Percentiles rank a stretch among this genome's conserved stretches.
phyloP scores from a whole-genome alignment of 2,888 invertebrate genomes.

The Yponomeuta plumbellus region DNA sequence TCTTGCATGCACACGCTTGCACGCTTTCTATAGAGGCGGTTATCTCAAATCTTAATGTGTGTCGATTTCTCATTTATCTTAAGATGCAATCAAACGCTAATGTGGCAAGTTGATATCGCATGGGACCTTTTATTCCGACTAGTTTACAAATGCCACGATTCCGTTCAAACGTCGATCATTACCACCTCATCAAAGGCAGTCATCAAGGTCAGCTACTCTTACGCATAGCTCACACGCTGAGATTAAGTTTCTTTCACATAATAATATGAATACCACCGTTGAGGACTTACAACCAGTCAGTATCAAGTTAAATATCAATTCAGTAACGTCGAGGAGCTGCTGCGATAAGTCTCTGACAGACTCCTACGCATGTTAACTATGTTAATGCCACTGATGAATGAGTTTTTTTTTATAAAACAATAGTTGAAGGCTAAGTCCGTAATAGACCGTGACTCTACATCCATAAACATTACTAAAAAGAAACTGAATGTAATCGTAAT shows the following conservation, averaged over 20 bases:
- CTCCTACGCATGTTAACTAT: slow-evolving; percentile 38
- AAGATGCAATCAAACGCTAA: neutral
- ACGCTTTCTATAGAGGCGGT: neutral
- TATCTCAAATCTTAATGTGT: neutral
- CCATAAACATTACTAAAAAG: neutral
- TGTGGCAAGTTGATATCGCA: neutral
- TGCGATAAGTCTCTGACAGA: slow-evolving; percentile 26
- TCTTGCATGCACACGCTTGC: neutral
- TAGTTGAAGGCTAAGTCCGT: neutral
- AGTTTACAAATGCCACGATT: neutral
- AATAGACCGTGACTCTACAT: neutral
- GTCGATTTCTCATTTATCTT: neutral
- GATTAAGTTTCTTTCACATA: neutral
- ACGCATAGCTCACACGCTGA: neutral
- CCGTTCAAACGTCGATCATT: neutral
- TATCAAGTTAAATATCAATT: neutral
- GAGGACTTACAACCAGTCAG: neutral
- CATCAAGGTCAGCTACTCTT: neutral
- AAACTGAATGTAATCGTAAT: neutral
- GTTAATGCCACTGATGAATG: slow-evolving; percentile 3
- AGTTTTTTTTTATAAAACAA: neutral
- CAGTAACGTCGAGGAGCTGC: neutral
- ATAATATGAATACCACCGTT: neutral
- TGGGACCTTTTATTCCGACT: too few species aligned
- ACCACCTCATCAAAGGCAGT: neutral